A percentile compares a stretch with the other conserved stretches of the same genome.
Evolutionary conservation across 2,888 invertebrate species (phyloP).

Genomic region (Galerucella nymphaeae): DNA sequence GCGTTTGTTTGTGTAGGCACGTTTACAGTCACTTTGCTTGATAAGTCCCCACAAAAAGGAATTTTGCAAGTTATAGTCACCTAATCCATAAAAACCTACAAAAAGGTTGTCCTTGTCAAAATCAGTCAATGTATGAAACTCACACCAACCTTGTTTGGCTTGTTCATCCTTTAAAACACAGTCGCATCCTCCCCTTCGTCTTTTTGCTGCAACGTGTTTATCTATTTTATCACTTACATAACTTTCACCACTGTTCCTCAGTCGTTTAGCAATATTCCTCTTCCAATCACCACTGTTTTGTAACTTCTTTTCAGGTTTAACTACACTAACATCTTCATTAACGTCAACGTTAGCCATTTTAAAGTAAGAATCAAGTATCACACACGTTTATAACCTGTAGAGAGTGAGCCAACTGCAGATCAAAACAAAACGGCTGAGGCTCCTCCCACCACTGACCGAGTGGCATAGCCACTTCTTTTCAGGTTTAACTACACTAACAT

Average conservation of each 20-base stretch:
- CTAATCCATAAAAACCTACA: slow-evolving; percentile 4
- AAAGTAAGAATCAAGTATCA: no score
- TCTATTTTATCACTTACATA: no score
- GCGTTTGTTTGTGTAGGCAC: neutral
- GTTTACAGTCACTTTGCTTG: slow-evolving; percentile 10
- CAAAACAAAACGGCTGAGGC: no score
- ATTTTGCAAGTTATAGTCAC: slow-evolving; percentile 10
- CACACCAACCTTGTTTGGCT: slow-evolving; percentile 7
- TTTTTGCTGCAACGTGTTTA: neutral
- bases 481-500: slow-evolving; percentile 4
- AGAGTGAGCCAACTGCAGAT: no score
- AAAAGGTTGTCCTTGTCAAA: slow-evolving; percentile 4
- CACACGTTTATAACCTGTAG: no score
- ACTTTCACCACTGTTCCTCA: no score
- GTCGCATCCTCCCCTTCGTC: slow-evolving; percentile 4
- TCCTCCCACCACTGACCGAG: no score
- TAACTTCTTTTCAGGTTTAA: neutral
- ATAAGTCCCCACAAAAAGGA: slow-evolving; percentile 9
- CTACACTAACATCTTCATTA: slow-evolving; percentile 4
- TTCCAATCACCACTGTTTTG: slow-evolving; percentile 3
- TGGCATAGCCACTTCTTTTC: neutral
- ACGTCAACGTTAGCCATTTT: neutral
- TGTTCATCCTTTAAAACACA: neutral
- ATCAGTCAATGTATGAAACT: slow-evolving; percentile 7
- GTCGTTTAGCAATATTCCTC: no score